Evolutionary conservation across 1,140 invertebrate species (phyloP), one percentile per base, ranked within the genome.

Genomic region (Pachypeltis micranthus): DNA sequence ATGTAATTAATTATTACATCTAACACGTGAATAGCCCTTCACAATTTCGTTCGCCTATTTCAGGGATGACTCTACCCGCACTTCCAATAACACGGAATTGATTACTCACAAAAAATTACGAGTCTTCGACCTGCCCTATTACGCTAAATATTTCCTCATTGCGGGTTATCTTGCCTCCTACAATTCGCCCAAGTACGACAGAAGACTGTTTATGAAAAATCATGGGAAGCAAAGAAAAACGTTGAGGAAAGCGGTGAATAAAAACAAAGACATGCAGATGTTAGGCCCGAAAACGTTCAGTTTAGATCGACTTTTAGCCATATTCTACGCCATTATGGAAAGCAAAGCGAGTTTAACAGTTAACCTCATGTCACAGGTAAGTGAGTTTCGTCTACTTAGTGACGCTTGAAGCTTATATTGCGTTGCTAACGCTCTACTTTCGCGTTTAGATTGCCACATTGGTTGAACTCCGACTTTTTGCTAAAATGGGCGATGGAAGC

Each of bases 121-220:
- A 68, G 80, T 81, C 2, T 79, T 87, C 57, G 91, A 95, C 72
- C 75, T 96, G 2, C 92, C 91, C 0, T 92, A 84, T 70, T 94
- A 91, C 74, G 86, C 87, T 0, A 94, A 94, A 73, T 93, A 83
- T 73, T 77, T 96, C 31, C 74, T 96, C 2, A 89, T 95, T 26
- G 89, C 92, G 24, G 86, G 90, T 4, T 95, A 91, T 73, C 75
- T 96, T 62, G 92, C 92, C 0, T 95, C 91, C 24, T 90, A 94
- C 69, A 94, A 94, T 75, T 87, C 90, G 0, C 79, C 85, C 0
- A 91, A 89, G 69, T 83, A 88, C 68, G 92, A 95, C 72, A 89
- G 87, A 71, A 77, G 85, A 60, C 73, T 91, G 2, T 93, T 91
- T 71, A 79, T 88, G 69, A 90, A 91, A 78, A 73, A 85, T 73